Conservation (phyloP, 2,888 invertebrate genomes). For the Amiota minor region DNA sequence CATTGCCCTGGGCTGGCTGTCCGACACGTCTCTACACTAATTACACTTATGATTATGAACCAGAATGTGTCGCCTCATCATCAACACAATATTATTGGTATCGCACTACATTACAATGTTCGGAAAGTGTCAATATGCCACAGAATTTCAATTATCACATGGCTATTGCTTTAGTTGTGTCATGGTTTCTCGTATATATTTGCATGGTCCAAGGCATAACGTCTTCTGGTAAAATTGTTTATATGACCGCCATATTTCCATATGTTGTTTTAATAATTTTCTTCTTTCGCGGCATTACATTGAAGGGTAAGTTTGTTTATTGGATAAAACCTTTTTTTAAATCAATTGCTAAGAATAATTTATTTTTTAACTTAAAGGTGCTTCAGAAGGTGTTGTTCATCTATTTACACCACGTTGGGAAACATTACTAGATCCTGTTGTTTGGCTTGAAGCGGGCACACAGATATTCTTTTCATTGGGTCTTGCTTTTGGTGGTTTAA, state of each 20-base stretch:
- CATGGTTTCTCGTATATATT: constrained; percentile 95
- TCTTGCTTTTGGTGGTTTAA: constrained; percentile 94
- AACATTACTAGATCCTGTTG: constrained; percentile 91
- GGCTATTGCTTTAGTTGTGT: constrained; percentile 86
- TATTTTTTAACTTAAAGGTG: constrained; percentile 53
- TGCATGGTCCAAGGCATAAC: constrained; percentile 99
- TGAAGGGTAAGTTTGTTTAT: constrained; percentile 79
- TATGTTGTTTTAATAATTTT: constrained; percentile 96
- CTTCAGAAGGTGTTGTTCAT: constrained; percentile 86
- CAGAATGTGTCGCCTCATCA: constrained; percentile 89
- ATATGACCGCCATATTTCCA: constrained; percentile 96
- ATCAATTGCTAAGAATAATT: background rate
- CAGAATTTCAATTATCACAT: constrained; percentile 94
- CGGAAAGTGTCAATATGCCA: constrained; percentile 89
- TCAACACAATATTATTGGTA: constrained; percentile 98
- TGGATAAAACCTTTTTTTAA: background rate
- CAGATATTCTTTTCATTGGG: constrained; percentile 98
- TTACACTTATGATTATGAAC: constrained; percentile 84
- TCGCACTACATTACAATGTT: constrained; percentile 91
- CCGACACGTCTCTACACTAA: constrained; percentile 87
- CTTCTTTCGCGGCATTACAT: constrained; percentile 93
- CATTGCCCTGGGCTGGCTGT: constrained; percentile 93
- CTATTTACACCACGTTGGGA: constrained; percentile 95
- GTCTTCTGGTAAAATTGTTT: constrained; percentile 96
- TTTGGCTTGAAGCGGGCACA: constrained; percentile 97